Evolutionary conservation across 2,797 vertebrate genomes (phyloP).

Genomic region (Eremophila alpestris): DNA sequence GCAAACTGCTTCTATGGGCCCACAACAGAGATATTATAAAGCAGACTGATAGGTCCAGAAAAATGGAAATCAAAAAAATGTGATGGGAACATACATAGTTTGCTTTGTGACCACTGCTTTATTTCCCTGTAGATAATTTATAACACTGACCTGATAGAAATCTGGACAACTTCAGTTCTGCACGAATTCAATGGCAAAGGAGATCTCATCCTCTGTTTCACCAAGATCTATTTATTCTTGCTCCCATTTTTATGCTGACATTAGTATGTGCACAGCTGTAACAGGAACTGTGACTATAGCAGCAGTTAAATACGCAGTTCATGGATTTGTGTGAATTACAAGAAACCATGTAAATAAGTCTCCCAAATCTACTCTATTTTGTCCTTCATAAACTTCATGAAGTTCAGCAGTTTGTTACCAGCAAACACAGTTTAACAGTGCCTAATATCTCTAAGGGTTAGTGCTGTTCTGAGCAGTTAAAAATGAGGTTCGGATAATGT

Average conservation of each 20-base stretch:
- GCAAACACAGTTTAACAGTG: background rate
- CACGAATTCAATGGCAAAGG: background rate
- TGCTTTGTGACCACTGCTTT: background rate
- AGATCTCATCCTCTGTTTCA: background rate
- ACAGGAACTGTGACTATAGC: background rate
- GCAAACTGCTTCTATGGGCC: background rate
- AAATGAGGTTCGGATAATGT: background rate
- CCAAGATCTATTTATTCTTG: background rate
- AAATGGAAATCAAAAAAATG: background rate
- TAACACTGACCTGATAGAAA: background rate
- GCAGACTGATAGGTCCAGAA: background rate
- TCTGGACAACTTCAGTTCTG: background rate
- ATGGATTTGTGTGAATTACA: background rate
- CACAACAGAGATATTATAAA: background rate
- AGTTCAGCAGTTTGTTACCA: background rate
- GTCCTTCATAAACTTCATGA: background rate
- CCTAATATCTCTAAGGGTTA: background rate
- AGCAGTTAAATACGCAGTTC: accelerated
- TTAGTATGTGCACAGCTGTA: background rate
- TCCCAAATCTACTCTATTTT: background rate
- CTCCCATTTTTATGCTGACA: background rate
- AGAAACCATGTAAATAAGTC: background rate
- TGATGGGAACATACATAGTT: background rate
- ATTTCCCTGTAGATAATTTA: background rate
- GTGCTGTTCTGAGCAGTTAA: background rate